Evolutionary conservation across 1,140 invertebrate genomes (phyloP).

Genomic region (Dreissena rostriformis): DNA sequence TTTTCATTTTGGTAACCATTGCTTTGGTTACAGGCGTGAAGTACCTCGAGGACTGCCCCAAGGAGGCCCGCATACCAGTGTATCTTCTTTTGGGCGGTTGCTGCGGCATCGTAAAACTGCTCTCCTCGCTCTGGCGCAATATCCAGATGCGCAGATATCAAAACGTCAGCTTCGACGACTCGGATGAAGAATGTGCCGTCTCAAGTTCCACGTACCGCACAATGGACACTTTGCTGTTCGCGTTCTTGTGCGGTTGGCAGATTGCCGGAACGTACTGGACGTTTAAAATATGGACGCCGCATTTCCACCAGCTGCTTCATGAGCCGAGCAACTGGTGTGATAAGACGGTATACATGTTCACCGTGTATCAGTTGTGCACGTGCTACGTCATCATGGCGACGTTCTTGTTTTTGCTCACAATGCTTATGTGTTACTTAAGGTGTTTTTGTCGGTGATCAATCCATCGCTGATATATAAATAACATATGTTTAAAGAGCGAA

Average conservation of each 20-base stretch:
- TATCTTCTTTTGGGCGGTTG: conserved; percentile 77
- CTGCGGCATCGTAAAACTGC: conserved; percentile 74
- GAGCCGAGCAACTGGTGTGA: conserved; percentile 77
- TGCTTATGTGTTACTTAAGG: conserved; percentile 39
- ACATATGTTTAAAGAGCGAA: no score
- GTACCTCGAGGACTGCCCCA: conserved; percentile 74
- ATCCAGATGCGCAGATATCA: conserved; percentile 84
- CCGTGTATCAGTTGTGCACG: conserved; percentile 85
- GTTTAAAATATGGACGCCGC: conserved; percentile 78
- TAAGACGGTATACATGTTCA: conserved; percentile 73
- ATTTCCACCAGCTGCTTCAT: conserved; percentile 85
- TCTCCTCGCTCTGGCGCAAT: conserved; percentile 86
- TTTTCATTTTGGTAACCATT: no score
- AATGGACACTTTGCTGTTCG: conserved; percentile 82
- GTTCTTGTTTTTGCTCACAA: conserved; percentile 54
- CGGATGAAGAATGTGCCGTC: conserved; percentile 73
- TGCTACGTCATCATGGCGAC: conserved; percentile 83
- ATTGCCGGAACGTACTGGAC: conserved; percentile 85
- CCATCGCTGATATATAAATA: no score
- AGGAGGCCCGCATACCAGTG: conserved; percentile 75
- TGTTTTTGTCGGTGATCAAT: background rate
- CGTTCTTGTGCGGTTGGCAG: conserved; percentile 83
- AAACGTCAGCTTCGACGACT: conserved; percentile 81
- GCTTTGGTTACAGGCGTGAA: background rate
- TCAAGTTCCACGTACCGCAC: conserved; percentile 69